Evolutionary conservation across 2,113 vertebrate genomes (phyloP), one percentile per base, ranked within the genome.

Genomic region (cattle (Bos taurus)): DNA sequence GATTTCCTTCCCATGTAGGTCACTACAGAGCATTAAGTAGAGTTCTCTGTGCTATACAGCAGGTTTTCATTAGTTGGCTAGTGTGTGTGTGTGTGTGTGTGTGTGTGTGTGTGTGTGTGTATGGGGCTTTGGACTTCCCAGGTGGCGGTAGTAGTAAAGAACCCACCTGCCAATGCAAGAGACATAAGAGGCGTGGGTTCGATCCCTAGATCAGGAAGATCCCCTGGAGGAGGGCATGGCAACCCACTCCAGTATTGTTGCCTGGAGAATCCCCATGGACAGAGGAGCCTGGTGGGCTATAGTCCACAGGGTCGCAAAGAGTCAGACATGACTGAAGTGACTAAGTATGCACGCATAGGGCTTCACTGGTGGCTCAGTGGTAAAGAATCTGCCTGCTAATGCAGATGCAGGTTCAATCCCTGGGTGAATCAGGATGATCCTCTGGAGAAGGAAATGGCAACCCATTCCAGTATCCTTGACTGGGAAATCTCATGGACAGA

Each of bases 261-360:
- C 67, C 67, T 71, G 19, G 67, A 40, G n/a, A 12, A 23, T 40
- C n/a, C 10, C 10, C 21, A 3, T 71, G n/a, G 36, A 71, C 67
- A 40, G 67, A 71, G n/a, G 67, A 23, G 67, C n/a, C 19, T 40
- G n/a, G 67, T 1, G 10, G 19, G n/a, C 67, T 40, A 12, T 0
- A 40, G 19, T 23, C 67, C 67, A 40, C 21, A 40, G n/a, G n/a
- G 19, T 23, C 4, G 1, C n/a, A 23, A 40, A 71, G 67, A 71
- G n/a, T 71, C 67, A 71, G 19, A 40, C 67, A 23, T 3, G 10
- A 40, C n/a, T 71, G n/a, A 71, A 40, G n/a, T 12, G 67, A 6
- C 67, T 2, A 6, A 23, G 67, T 6, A 23, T 6, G 67, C n/a
- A 1, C 0, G 19, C 67, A 6, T 1, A 40, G n/a, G 19, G 10